These are phyloP conservation scores for Pyrocoelia pectoralis DNA, from an alignment of 2,888 invertebrate genomes.

Conservation along the genomic window DNA sequence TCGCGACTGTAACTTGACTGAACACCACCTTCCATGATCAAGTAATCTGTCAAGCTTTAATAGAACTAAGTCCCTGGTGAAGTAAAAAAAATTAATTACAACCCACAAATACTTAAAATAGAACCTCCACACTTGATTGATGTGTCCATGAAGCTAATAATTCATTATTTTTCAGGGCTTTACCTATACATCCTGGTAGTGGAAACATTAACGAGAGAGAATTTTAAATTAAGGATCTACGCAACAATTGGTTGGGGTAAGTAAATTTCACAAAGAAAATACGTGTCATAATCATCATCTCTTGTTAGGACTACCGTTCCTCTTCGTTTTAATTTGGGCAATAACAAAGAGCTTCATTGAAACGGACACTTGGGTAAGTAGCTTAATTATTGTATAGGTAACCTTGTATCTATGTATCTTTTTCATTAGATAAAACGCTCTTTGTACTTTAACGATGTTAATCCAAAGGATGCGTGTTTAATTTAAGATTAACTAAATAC, in stretches of 20 bases:
- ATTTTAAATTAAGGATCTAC: constrained; percentile 83
- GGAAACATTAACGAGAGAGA: constrained; percentile 86
- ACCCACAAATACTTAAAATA: too few species aligned
- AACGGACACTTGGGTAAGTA: constrained; percentile 30
- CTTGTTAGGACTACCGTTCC: constrained; percentile 64
- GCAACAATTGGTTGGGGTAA: constrained; percentile 89
- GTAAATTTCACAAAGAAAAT: constrained; percentile 42
- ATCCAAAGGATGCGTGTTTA: too few species aligned
- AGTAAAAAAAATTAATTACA: too few species aligned
- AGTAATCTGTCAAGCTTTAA: too few species aligned
- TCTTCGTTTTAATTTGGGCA: constrained; percentile 66
- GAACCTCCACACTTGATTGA: too few species aligned
- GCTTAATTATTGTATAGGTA: not conserved
- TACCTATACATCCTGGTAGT: constrained; percentile 89
- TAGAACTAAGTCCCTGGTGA: too few species aligned
- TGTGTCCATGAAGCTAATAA: too few species aligned
- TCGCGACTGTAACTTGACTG: too few species aligned
- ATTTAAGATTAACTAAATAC: not conserved
- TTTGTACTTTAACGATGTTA: too few species aligned
- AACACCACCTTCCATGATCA: too few species aligned
- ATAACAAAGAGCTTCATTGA: constrained; percentile 60
- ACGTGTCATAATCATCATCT: not conserved
- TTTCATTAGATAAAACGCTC: not conserved
- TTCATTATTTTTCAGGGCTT: constrained; percentile 71
- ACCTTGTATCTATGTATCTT: not conserved